Evolutionary conservation across 2,888 invertebrate species (phyloP).

Genomic region (Lasioglossum lativentre): DNA sequence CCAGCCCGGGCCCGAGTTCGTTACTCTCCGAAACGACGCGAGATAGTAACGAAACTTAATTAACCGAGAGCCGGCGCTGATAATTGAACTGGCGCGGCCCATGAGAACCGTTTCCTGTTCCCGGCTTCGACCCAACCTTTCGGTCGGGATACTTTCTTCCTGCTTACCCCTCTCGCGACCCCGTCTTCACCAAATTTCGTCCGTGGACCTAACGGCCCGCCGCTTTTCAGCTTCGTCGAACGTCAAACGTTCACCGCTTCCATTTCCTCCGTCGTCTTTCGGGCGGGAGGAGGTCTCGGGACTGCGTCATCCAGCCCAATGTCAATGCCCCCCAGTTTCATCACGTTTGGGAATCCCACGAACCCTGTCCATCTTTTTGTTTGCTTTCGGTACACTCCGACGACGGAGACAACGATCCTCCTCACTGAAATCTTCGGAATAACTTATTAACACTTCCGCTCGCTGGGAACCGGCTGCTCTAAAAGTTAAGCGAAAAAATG

Average conservation of each 20-base stretch:
- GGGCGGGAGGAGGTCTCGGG: background rate
- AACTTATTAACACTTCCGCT: conserved; percentile 28
- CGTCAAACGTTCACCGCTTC: conserved; percentile 37
- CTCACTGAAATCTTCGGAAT: background rate
- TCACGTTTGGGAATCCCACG: conserved; percentile 54
- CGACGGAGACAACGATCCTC: conserved; percentile 28
- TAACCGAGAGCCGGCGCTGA: conserved; percentile 55
- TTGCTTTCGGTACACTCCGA: conserved; percentile 56
- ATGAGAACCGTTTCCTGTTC: conserved; percentile 39
- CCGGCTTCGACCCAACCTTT: background rate
- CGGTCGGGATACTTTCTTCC: conserved; percentile 10
- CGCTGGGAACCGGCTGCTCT: background rate
- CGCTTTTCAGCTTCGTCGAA: conserved; percentile 50
- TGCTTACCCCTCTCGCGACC: background rate
- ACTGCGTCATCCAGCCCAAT: conserved; percentile 49
- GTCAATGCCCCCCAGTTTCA: conserved; percentile 65
- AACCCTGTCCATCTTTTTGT: conserved; percentile 34
- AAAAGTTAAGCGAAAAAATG: background rate
- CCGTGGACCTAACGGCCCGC: conserved; percentile 25
- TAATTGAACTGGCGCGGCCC: conserved; percentile 63
- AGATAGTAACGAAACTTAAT: conserved; percentile 61
- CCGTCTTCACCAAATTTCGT: conserved; percentile 27
- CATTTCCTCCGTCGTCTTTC: conserved; percentile 39
- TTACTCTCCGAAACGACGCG: conserved; percentile 49
- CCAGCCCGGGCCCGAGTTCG: conserved; percentile 7